phyloP scores from a whole-genome alignment of 2,797 vertebrate species.

The Catostomus latipinnis region DNA sequence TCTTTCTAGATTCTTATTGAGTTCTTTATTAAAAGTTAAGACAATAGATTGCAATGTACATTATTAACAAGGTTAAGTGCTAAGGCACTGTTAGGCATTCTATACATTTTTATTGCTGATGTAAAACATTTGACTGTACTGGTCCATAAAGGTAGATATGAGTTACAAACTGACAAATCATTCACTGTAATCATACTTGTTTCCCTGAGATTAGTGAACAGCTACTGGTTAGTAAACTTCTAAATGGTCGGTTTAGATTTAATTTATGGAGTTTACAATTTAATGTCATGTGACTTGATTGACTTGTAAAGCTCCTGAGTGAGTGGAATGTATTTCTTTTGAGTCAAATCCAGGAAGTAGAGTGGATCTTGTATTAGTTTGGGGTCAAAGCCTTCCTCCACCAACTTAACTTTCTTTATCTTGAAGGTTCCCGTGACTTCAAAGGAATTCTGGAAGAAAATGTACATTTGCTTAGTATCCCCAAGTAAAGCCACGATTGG shows the following conservation, averaged over 20 bases:
- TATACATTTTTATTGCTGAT: neutral
- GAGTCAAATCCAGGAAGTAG: conserved; percentile 83
- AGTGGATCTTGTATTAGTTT: conserved; percentile 77
- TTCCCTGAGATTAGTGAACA: conserved; percentile 74
- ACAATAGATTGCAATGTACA: neutral
- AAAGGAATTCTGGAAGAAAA: conserved; percentile 69
- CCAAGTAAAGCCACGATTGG: neutral
- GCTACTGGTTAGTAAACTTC: conserved; percentile 36
- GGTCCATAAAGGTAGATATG: conserved; percentile 4
- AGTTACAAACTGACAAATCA: conserved; percentile 8
- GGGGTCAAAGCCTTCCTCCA: conserved; percentile 87
- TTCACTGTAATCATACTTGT: conserved; percentile 26
- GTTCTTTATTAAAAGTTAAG: conserved; percentile 24
- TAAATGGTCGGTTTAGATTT: neutral
- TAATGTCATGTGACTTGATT: conserved; percentile 73
- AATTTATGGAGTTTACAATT: conserved; percentile 73
- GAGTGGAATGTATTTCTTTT: conserved; percentile 80
- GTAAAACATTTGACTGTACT: conserved; percentile 13
- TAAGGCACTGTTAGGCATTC: conserved; percentile 15
- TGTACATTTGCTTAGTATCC: neutral
- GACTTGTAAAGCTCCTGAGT: conserved; percentile 79
- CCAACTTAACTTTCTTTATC: conserved; percentile 86
- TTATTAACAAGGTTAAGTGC: conserved; percentile 17
- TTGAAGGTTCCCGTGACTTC: conserved; percentile 88
- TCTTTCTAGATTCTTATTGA: conserved; percentile 1